A percentile compares a stretch with the other conserved stretches of the same genome.
Conservation (phyloP, 2,113 vertebrate genomes). For the Sardina pilchardus region DNA sequence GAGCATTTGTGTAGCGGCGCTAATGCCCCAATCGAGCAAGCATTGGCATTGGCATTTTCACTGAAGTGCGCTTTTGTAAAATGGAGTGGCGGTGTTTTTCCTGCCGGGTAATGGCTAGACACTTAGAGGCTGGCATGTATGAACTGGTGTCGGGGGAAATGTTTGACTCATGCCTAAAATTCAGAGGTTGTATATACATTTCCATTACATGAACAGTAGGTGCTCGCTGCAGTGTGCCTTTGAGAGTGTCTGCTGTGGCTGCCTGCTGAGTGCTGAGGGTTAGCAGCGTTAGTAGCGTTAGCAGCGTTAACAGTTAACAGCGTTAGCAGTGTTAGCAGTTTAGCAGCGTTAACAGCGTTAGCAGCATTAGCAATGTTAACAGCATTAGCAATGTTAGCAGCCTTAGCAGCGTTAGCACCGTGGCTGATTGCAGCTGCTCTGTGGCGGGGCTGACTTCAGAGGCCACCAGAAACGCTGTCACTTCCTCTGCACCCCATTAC, state of each 20-base stretch:
- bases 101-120: not conserved
- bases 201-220: not conserved
- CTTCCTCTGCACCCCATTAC: constrained; percentile 27
- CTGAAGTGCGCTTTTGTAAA: not conserved
- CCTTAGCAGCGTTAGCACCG: not conserved
- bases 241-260: not conserved
- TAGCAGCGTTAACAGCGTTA: not conserved
- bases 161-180: not conserved
- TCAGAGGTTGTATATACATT: not conserved
- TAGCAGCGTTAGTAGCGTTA: not conserved
- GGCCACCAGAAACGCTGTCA: constrained; percentile 29
- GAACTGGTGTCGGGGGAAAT: no score
- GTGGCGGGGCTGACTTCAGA: not conserved
- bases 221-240: not conserved
- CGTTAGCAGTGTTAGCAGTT: no score
- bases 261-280: not conserved
- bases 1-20: not conserved
- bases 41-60: not conserved
- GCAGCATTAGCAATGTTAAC: not conserved
- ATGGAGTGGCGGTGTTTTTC: not conserved
- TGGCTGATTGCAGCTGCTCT: not conserved
- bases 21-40: not conserved
- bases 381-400: no score
- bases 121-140: not conserved
- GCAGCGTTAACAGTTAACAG: no score